Conservation (phyloP, 2,888 invertebrate species). For the Papilio elwesi region DNA sequence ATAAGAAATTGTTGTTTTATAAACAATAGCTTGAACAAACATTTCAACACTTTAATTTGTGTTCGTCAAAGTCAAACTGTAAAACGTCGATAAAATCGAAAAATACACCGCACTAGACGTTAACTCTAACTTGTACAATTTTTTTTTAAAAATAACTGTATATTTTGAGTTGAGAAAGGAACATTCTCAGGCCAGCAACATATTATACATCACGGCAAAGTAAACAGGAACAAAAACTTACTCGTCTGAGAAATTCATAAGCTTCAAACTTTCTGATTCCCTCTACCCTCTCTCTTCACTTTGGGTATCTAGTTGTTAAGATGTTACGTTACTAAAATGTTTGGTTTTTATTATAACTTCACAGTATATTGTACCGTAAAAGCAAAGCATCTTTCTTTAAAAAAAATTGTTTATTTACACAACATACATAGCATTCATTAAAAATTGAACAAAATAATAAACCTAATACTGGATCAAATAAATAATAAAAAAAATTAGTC, state of each 20-base stretch:
- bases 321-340: too few species aligned
- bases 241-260: constrained; percentile 6
- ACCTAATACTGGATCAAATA: too few species aligned
- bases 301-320: not conserved
- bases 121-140: not conserved
- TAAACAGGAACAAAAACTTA: constrained; percentile 1
- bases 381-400: too few species aligned
- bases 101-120: not conserved
- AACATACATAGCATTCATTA: too few species aligned
- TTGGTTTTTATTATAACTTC: too few species aligned
- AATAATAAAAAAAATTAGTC: too few species aligned
- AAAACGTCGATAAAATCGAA: not conserved
- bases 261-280: constrained; percentile 2
- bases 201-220: not conserved
- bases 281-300: not conserved
- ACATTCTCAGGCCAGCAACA: constrained; percentile 9
- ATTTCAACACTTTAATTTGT: not conserved
- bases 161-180: not conserved
- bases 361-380: too few species aligned
- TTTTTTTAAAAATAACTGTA: not conserved
- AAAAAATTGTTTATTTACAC: too few species aligned
- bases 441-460: too few species aligned
- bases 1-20: not conserved
- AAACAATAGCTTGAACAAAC: not conserved
- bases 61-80: not conserved